These are phyloP conservation scores for Syndactyla subalaris DNA, from an alignment of 2,797 vertebrate species.

Conservation along the genomic window DNA sequence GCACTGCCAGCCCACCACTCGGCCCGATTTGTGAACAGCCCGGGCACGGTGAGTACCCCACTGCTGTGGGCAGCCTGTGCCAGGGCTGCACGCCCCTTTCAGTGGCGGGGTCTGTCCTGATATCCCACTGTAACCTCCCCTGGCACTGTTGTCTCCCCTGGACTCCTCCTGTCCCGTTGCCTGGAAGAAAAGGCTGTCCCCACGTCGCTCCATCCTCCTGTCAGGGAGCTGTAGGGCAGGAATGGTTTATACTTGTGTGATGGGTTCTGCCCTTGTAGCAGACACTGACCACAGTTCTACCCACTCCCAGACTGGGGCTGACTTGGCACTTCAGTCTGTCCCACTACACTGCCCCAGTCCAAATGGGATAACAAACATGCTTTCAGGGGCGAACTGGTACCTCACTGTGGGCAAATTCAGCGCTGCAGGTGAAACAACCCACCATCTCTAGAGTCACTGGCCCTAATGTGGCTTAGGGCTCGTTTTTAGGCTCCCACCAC, in stretches of 20 bases:
- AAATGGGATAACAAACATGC: rapidly evolving
- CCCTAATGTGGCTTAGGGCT: background rate
- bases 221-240: background rate
- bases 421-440: background rate
- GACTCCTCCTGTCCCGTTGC: no score
- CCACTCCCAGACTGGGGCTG: rapidly evolving
- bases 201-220: background rate
- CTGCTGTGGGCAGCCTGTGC: background rate
- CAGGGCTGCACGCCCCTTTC: background rate
- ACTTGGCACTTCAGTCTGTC: background rate
- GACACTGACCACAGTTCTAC: background rate
- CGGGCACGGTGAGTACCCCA: background rate
- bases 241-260: rapidly evolving
- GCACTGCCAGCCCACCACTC: background rate
- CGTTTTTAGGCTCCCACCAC: rapidly evolving
- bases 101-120: background rate
- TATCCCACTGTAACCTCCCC: no score
- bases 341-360: background rate
- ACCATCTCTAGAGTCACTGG: rapidly evolving
- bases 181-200: no score
- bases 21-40: background rate
- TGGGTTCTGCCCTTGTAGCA: background rate
- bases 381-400: rapidly evolving
- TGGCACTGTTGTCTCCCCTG: no score
- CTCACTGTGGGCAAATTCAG: background rate